A percentile compares a stretch with the other conserved stretches of the same genome.
Evolutionary conservation across 2,888 invertebrate species (phyloP).

Genomic region (Amblyjoppa fuscipennis): DNA sequence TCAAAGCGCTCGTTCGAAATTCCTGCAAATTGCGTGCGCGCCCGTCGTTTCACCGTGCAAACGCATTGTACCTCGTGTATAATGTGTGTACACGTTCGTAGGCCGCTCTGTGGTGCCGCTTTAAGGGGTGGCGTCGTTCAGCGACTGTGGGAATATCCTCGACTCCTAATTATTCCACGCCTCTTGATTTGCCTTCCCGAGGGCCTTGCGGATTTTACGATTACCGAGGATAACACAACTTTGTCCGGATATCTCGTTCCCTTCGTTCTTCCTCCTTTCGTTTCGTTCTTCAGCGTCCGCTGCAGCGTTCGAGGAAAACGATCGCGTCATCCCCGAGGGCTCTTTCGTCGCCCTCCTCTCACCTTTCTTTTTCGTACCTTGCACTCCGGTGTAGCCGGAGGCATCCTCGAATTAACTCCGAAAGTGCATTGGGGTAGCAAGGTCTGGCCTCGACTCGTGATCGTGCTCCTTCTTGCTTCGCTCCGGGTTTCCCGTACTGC

Average conservation of each 20-base stretch:
- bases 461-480: neutral
- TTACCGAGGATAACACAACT: conserved; percentile 29
- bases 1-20: conserved; percentile 19
- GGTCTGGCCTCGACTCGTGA: neutral
- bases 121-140: conserved; percentile 8
- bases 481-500: neutral
- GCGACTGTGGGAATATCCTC: conserved; percentile 37
- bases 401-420: conserved; percentile 6
- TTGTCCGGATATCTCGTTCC: conserved; percentile 14
- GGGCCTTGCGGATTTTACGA: conserved; percentile 37
- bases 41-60: conserved; percentile 5
- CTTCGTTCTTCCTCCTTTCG: neutral
- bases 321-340: conserved; percentile 24
- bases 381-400: neutral
- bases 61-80: neutral
- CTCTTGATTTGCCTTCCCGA: conserved; percentile 27
- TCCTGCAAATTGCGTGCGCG: conserved; percentile 26
- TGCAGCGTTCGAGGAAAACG: neutral
- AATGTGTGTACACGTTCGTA: neutral
- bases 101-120: neutral
- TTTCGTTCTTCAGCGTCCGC: neutral
- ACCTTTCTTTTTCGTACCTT: neutral
- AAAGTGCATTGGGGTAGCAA: conserved; percentile 4
- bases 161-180: conserved; percentile 45
- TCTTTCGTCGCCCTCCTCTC: neutral